Conservation (phyloP, 2,113 vertebrate genomes). For the Callionymus lyra region DNA sequence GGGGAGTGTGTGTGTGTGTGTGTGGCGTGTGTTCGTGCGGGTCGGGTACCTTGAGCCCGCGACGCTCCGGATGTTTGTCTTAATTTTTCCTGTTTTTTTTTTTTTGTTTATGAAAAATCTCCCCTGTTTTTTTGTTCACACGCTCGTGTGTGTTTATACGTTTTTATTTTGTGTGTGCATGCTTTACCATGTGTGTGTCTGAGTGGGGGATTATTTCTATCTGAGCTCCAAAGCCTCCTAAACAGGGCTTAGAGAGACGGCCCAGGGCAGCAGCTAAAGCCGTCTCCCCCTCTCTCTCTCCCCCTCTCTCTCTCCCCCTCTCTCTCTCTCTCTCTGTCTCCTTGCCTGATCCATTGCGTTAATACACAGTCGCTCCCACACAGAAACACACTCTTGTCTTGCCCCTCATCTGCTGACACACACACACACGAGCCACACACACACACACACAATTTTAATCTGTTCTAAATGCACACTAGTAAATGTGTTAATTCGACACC, state of each 20-base stretch:
- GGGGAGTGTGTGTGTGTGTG: constrained; percentile 8
- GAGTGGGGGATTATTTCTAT: constrained; percentile 69
- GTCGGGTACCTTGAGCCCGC: constrained; percentile 10
- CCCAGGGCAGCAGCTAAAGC: constrained; percentile 68
- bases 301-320: constrained; percentile 8
- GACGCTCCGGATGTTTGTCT: constrained; percentile 37
- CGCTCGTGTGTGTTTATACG: constrained; percentile 2
- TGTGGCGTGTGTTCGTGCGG: constrained; percentile 4
- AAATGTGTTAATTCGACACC: constrained; percentile 70
- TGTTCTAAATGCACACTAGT: constrained; percentile 65
- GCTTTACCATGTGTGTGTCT: constrained; percentile 49
- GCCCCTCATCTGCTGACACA: constrained; percentile 39
- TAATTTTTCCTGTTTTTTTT: constrained; percentile 5
- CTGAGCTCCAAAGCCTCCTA: constrained; percentile 68
- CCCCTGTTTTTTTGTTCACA: constrained; percentile 12
- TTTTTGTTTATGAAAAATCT: constrained; percentile 10
- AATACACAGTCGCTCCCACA: constrained; percentile 54
- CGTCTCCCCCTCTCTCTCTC: constrained; percentile 11
- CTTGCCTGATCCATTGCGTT: constrained; percentile 49
- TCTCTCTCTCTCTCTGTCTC: constrained; percentile 29
- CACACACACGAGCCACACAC: constrained; percentile 35
- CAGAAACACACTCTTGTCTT: constrained; percentile 56
- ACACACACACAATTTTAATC: constrained; percentile 63
- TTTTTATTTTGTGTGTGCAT: constrained; percentile 17
- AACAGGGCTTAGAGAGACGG: constrained; percentile 69